Evolutionary conservation across 30 jellyfish, hydroid and myxozoan genomes (phyloP).

Genomic region (Aurelia sp.): DNA sequence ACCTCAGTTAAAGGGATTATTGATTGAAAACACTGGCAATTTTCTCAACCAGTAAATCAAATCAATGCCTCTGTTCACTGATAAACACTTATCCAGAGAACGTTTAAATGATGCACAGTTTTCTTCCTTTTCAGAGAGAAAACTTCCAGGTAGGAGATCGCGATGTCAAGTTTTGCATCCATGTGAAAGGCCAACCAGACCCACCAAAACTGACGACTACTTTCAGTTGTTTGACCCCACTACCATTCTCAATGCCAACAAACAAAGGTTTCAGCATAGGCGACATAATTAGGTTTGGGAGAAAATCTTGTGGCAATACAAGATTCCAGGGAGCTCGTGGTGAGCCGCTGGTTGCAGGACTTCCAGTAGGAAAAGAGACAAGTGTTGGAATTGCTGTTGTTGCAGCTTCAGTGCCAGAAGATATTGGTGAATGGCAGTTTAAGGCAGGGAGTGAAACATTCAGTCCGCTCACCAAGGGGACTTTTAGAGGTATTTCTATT

Average conservation of each 20-base stretch:
- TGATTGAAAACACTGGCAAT: too few relatives aligned
- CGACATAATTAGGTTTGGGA: constrained; percentile 9
- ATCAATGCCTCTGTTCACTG: too few relatives aligned
- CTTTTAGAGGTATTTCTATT: background rate
- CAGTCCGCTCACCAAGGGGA: background rate
- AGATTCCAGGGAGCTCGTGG: background rate
- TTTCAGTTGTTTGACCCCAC: constrained; percentile 45
- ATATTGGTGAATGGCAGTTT: constrained; percentile 46
- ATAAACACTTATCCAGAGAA: background rate
- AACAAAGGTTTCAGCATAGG: constrained; percentile 10
- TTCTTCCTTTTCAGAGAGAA: background rate
- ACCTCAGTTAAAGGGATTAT: too few relatives aligned
- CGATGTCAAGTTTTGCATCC: constrained; percentile 2
- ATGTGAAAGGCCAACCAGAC: constrained; percentile 41
- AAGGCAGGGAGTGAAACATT: constrained; percentile 1
- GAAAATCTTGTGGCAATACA: constrained; percentile 3
- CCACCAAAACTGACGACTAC: constrained; percentile 25
- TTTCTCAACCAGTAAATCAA: too few relatives aligned
- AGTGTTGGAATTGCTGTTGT: constrained; percentile 39
- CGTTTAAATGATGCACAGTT: background rate
- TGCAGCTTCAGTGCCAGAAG: background rate
- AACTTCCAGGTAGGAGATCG: constrained; percentile 2
- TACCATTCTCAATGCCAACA: constrained; percentile 26
- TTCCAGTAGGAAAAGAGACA: background rate
- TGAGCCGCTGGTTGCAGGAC: constrained; percentile 15